Conservation (phyloP, 2,888 invertebrate genomes). For the Pardosa pseudoannulata region DNA sequence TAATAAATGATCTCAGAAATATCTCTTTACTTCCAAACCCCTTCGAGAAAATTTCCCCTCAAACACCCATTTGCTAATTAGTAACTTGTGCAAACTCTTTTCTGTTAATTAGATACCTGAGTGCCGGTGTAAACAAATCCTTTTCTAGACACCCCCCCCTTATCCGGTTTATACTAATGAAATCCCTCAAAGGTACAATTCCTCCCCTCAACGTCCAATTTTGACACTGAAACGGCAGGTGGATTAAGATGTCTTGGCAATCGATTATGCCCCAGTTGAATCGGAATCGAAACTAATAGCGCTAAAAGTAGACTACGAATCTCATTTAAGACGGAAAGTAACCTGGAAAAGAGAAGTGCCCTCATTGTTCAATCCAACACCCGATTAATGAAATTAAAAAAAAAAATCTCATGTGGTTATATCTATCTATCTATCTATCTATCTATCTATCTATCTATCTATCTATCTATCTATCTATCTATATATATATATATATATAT, state of each 20-base stretch:
- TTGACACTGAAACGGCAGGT: neutral
- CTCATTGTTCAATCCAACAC: too few relatives aligned
- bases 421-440: too few relatives aligned
- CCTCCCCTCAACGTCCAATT: too few relatives aligned
- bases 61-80: conserved; percentile 11
- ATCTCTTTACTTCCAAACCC: neutral
- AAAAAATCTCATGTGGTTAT: too few relatives aligned
- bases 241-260: neutral
- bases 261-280: conserved; percentile 1
- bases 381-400: too few relatives aligned
- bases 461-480: too few relatives aligned
- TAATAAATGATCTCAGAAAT: neutral
- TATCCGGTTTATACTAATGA: neutral
- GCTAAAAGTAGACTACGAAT: neutral
- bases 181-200: neutral
- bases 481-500: too few relatives aligned
- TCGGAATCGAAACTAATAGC: neutral
- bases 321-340: too few relatives aligned
- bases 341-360: too few relatives aligned
- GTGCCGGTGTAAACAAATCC: conserved; percentile 43
- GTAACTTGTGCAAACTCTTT: conserved; percentile 19
- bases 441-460: too few relatives aligned
- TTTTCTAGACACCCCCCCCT: neutral
- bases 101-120: conserved; percentile 58
- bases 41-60: neutral